Evolutionary conservation across 2,113 vertebrate genomes (phyloP), one percentile per base, ranked within the genome.

Genomic region (Equus przewalskii): DNA sequence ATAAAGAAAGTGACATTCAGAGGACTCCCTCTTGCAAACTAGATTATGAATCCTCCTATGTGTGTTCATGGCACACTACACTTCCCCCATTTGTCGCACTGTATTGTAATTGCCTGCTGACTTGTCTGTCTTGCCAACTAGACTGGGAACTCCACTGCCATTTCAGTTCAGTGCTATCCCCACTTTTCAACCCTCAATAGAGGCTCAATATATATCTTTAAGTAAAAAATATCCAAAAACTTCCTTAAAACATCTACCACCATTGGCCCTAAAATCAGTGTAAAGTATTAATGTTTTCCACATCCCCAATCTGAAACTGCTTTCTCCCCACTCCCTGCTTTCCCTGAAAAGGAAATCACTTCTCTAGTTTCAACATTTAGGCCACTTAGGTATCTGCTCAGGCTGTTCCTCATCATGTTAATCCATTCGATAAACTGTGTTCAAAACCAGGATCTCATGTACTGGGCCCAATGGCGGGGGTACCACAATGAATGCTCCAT

Each of bases 181-280:
- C 30, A 56, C 16, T 92, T 78, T 82, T 65, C 56, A 81, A 76
- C 16, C 19, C 30, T 15, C 4, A 65, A 72, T 1, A 49, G 67
- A 49, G 33, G 80, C 9, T 79, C 26, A 21, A 67, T 78, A 60
- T 86, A 41, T 26, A 58, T 91, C 70, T 72, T 44, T 76, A 26
- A 69, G 84, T 65, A 54, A 82, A 84, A 33, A 36, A 60, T n/a
- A 19, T 86, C 19, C 36, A 85, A 60, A 58, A 87, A 70, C 10
- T 24, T 70, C 67, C 33, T 93, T 92, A 41, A 96, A 97, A 82
- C 18, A n/a, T 86, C 81, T 86, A 65, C 60, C 10, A 86, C 28
- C 51, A 9, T 82, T 89, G 78, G 51, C 65, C 54, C 30, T 21
- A 49, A 85, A 90, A 76, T 72, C 70, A 95, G 13, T 21, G 30